Conservation (phyloP, 2,888 invertebrate species). For the Phengaris alcon region DNA sequence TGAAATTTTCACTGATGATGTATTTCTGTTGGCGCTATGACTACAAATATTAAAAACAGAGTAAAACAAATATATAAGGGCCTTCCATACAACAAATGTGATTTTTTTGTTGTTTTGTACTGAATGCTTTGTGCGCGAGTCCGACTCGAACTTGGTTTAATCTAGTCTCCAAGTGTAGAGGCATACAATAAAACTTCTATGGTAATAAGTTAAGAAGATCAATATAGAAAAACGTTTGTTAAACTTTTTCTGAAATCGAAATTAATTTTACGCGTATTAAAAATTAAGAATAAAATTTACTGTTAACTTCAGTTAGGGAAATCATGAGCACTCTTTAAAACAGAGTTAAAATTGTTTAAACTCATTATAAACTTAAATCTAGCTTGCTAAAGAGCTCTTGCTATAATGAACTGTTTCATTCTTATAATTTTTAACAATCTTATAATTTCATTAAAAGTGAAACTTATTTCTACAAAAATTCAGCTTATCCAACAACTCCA, state of each 20-base stretch:
- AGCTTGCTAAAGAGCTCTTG: constrained; percentile 9
- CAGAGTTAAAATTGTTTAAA: constrained; percentile 1
- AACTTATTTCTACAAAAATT: not conserved
- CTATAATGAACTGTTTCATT: constrained; percentile 23
- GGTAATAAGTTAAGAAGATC: too few relatives aligned
- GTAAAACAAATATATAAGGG: too few relatives aligned
- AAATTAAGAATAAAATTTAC: not conserved
- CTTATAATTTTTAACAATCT: constrained; percentile 1
- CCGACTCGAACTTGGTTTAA: too few relatives aligned
- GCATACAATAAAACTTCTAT: too few relatives aligned
- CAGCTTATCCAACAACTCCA: not conserved
- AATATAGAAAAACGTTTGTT: too few relatives aligned
- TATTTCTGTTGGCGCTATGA: too few relatives aligned
- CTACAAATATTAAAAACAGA: too few relatives aligned
- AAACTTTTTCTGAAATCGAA: not conserved
- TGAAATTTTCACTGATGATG: too few relatives aligned
- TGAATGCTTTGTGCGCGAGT: too few relatives aligned
- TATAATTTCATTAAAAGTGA: not conserved
- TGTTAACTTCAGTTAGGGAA: not conserved
- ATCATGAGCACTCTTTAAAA: constrained; percentile 6
- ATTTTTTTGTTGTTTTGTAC: too few relatives aligned
- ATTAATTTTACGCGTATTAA: not conserved
- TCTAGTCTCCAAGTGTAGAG: too few relatives aligned
- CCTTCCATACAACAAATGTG: too few relatives aligned
- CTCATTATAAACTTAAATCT: constrained; percentile 19